These are phyloP conservation scores for Tilapia sparmanii DNA, from an alignment of 2,113 vertebrate species.

Conservation along the genomic window DNA sequence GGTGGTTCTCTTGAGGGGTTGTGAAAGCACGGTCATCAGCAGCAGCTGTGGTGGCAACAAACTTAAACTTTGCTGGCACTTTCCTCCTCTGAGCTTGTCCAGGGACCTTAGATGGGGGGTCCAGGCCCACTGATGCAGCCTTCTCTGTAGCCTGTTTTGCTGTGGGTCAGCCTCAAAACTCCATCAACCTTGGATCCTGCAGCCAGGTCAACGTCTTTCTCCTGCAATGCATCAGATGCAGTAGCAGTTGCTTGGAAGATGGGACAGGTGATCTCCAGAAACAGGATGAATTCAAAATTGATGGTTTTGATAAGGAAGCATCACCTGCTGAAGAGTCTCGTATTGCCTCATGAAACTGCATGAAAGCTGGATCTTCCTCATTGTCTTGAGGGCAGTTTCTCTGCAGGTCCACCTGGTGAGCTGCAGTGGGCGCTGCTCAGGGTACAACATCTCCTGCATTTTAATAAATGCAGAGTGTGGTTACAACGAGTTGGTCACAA, in stretches of 20 bases:
- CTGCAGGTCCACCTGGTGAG: background rate
- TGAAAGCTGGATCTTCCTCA: background rate
- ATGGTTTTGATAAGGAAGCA: background rate
- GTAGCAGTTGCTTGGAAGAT: background rate
- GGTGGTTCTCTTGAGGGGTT: background rate
- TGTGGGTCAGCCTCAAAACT: background rate
- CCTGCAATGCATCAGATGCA: background rate
- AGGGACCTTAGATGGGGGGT: background rate
- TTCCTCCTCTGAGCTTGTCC: background rate
- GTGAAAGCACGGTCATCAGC: background rate
- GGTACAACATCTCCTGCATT: no score
- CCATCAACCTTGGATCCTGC: background rate
- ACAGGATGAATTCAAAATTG: background rate
- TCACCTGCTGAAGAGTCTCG: background rate
- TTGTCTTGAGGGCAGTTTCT: background rate
- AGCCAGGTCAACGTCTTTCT: background rate
- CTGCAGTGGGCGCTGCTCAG: no score
- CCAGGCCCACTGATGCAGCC: accelerated
- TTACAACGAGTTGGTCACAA: background rate
- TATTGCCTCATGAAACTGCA: no score
- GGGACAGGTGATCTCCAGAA: background rate
- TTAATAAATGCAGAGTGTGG: background rate
- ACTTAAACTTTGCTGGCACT: background rate
- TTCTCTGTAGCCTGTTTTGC: background rate
- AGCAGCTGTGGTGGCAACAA: background rate